Evolutionary conservation across 2,113 vertebrate genomes (phyloP).

Genomic region (Salvator merianae): DNA sequence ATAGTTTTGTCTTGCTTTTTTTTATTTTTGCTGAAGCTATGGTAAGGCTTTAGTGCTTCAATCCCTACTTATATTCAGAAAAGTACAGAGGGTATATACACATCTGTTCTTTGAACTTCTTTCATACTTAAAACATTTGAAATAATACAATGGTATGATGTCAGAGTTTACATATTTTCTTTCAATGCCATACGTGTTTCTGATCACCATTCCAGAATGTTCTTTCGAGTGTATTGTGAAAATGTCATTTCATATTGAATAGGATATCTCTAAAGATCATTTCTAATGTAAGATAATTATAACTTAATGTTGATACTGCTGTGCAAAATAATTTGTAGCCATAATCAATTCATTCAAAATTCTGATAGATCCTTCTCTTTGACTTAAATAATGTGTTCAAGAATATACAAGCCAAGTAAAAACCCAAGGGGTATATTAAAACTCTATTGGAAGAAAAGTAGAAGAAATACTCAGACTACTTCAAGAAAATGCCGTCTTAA

Average conservation of each 20-base stretch:
- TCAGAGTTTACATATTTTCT: not conserved
- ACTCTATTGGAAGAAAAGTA: not conserved
- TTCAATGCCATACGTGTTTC: not conserved
- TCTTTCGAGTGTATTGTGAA: not conserved
- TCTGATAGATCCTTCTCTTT: too few species aligned
- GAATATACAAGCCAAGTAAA: not conserved
- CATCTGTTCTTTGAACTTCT: constrained; percentile 2
- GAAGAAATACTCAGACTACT: not conserved
- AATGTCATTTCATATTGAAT: not conserved
- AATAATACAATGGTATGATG: not conserved
- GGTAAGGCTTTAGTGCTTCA: not conserved
- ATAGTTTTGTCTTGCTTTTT: not conserved
- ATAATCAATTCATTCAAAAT: too few species aligned
- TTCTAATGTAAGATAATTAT: not conserved
- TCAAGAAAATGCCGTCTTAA: not conserved
- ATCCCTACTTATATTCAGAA: constrained; percentile 3
- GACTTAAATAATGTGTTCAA: not conserved
- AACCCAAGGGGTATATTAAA: not conserved
- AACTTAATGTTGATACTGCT: too few species aligned
- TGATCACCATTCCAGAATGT: not conserved
- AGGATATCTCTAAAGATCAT: not conserved
- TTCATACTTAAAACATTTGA: not conserved
- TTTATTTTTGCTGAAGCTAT: constrained; percentile 5
- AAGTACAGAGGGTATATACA: not conserved
- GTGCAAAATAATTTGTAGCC: not conserved